These are phyloP conservation scores for Alligator mississippiensis DNA, from an alignment of 2,113 vertebrate genomes.

Conservation along the genomic window DNA sequence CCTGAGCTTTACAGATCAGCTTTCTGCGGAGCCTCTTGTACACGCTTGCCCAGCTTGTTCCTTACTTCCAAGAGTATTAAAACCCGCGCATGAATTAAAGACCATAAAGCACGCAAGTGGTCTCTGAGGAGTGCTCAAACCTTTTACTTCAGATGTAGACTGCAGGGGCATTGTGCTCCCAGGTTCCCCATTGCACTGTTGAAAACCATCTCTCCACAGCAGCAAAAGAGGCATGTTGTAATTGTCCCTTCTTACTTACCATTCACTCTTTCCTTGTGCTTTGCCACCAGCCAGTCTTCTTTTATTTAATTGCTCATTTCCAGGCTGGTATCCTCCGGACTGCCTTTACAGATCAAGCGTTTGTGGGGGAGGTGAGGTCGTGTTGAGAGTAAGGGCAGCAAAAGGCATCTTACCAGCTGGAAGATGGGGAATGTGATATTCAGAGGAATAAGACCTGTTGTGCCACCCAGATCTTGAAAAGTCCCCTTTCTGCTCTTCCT, in stretches of 20 bases:
- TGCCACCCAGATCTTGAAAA: not conserved
- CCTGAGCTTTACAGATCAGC: fast-evolving
- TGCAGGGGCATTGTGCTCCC: fast-evolving
- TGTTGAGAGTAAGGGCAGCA: not conserved
- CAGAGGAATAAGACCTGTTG: not conserved
- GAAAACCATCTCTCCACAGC: not conserved
- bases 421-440: fast-evolving
- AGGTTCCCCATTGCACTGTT: fast-evolving
- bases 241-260: fast-evolving
- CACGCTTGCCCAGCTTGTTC: not conserved
- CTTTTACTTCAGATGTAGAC: fast-evolving
- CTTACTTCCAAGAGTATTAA: not conserved
- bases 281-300: not conserved
- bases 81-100: not conserved
- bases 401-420: not conserved
- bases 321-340: not conserved
- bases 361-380: not conserved
- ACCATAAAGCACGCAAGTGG: fast-evolving
- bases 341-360: not conserved
- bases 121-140: not conserved
- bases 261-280: fast-evolving
- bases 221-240: fast-evolving
- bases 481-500: not conserved
- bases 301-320: not conserved
- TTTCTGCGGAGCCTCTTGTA: not conserved